Evolutionary conservation across 2,888 invertebrate species (phyloP), one percentile per base, ranked within the genome.

Genomic region (Trissoscelio sp.): DNA sequence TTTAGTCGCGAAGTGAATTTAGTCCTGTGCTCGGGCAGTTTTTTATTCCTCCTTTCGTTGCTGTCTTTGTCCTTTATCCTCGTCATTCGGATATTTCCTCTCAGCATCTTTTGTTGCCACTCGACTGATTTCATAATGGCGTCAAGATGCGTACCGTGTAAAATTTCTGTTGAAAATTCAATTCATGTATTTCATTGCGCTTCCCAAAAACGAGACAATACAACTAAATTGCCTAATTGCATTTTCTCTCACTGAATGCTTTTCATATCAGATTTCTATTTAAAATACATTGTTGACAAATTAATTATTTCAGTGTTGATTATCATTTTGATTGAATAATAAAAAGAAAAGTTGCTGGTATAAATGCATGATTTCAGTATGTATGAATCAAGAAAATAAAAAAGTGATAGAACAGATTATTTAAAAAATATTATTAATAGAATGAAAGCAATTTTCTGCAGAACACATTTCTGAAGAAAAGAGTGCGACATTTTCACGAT

Each of bases 101-200:
- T 91, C 57, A 93, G 89, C 89, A 94, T 93, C 87, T 94, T 94
- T 88, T 95, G 94, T 86, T 97, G 96, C 96, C 97, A 97, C 89
- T 97, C 96, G 70, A 95, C 92, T 85, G 95, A 94, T 85, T 95
- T 95, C 92, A 95, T 93, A 85, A 96, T 93, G 82, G 95, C 94
- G 70, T 95, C 94, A 88, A 95, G 92, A 91, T 96, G 96, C 77
- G 94, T 91, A 48, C 93, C 92, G 67, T 94, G 93, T 3, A 94
- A 92, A 55, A 95, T 93, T 91, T 96, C 96, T 96, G 91, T 67
- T 48, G 28, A 62, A 75, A 57, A 66, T 70, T 53, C 14, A 79
- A 48, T 51, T 37, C 37, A 60, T 70, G 42, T 51, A 20, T 46
- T 31, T 31, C 12, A 18, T 28, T 37, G 7, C 7, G 34, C 11